Evolutionary conservation across 2,797 vertebrate genomes (phyloP), one percentile per base, ranked within the genome.

Genomic region (Rhabdomys pumilio): DNA sequence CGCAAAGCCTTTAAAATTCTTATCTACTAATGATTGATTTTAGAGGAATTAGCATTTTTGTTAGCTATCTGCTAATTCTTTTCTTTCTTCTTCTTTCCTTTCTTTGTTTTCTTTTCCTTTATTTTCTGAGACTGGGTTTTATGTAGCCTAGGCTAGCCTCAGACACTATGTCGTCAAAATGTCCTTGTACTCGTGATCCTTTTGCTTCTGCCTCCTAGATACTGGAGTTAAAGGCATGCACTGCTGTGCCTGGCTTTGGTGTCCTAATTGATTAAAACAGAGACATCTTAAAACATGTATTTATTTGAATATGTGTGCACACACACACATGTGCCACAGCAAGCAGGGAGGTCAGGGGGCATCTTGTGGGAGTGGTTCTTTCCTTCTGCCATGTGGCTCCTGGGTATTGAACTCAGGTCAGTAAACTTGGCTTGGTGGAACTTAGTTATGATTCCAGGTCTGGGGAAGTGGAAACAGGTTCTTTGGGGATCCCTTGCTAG

Each of bases 11-110:
- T 90, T 63, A 89, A 87, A 20, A 4, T 80, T 5, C 20, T 91
- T 53, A 72, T 50, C 90, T 75, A 38, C 44, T 92, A 50, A 38
- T 91, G 38, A 34, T 65, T 90, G 90, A 61, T 77, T 91, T 85
- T 26, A 3, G 22, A 86, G 44, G 88, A 59, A 75, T 13, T 29
- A 81, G 6, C 4, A n/a, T 89, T 96, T 96, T 92, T 90, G 31
- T 81, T 86, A 88, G 6, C n/a, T 29, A 17, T 87, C 24, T 84
- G 12, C 57, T 80, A 38, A 63, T 67, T 95, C 22, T 90, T 61
- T 82, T 24, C 53, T 29, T 44, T 47, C 12, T 53, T 4, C 29
- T 9, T 4, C 13, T 47, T 47, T 34, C 26, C 12, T 22, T 61
- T 11, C 7, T 34, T 29, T 20, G 0, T 34, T 11, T 1, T 24